Conservation (phyloP, 2,113 vertebrate species). For the Oreotrochilus melanogaster region DNA sequence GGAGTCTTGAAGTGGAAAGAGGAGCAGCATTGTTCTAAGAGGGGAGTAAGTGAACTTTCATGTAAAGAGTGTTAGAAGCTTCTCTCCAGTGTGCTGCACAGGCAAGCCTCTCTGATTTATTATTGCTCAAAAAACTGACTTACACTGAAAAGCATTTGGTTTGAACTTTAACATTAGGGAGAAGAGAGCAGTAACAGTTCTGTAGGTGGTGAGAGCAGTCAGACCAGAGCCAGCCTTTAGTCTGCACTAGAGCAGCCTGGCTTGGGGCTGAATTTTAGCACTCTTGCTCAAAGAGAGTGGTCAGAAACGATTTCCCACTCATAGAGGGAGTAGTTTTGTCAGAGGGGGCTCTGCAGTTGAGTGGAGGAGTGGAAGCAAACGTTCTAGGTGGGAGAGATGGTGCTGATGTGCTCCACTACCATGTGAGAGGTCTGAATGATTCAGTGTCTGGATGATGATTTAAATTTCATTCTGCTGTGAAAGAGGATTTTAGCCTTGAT, state of each 20-base stretch:
- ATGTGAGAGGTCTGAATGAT: neutral
- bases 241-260: neutral
- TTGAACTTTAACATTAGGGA: neutral
- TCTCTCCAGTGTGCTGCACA: neutral
- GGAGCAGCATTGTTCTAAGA: neutral
- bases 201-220: neutral
- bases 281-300: neutral
- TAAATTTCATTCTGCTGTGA: slow-evolving; percentile 1
- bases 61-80: neutral
- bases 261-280: neutral
- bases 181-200: neutral
- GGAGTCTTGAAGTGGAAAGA: neutral
- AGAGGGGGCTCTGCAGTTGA: neutral
- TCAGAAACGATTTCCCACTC: neutral
- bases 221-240: neutral
- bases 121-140: neutral
- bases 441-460: neutral
- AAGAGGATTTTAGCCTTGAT: neutral
- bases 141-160: neutral
- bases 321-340: neutral
- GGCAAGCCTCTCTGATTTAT: neutral
- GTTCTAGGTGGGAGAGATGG: neutral
- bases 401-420: neutral
- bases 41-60: neutral
- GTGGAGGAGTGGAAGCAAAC: neutral